Base-by-base conservation (phyloP, 2,797 vertebrate genomes). In the Spizella passerina region DNA sequence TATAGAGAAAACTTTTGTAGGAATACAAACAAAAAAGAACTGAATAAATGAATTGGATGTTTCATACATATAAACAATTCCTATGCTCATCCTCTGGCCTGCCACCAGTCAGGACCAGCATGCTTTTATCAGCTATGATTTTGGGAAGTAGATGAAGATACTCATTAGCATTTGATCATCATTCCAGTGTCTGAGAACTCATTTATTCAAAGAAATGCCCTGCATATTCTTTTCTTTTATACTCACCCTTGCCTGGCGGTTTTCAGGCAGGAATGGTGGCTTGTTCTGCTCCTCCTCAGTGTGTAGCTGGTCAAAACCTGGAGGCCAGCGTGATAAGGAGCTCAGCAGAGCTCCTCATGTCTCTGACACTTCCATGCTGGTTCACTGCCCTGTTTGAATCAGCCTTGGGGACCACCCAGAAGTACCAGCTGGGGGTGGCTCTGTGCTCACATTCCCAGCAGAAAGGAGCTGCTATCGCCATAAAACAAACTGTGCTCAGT, bases 381-480 rank as follows among this genome's bases (percentile, higher is more conserved):
- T 94, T 92, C 14, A 39, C 79, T 92, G 84, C 84, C 66, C 65
- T 34, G 86, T 92, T 93, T 96, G 96, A 95, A 86, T 90, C 82
- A 77, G 85, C 76, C 80, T 82, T 81, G 88, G 83, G 59, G 94
- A 95, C 90, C 96, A 96, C 95, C 96, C 96, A 97, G 88, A 81
- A 96, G 79, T 30, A 65, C 75, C 94, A 96, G 83, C 94, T 94
- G 93, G 91, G 84, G 81, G 93, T 84, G 89, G 76, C 89, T 92
- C 83, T 46, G 83, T 94, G 70, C 80, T 94, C 93, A 43, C 70
- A 81, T 94, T 86, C 46, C 61, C 66, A 75, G 73, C 44, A 89
- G 77, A 95, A 84, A 90, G 86, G 72, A 77, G 86, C 77, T 94
- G 93, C 93, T 95, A 96, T 94, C 94, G 36, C 83, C 49, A 38